phyloP scores from a whole-genome alignment of 2,113 vertebrate genomes.

The Rhodinocichla rosea region DNA sequence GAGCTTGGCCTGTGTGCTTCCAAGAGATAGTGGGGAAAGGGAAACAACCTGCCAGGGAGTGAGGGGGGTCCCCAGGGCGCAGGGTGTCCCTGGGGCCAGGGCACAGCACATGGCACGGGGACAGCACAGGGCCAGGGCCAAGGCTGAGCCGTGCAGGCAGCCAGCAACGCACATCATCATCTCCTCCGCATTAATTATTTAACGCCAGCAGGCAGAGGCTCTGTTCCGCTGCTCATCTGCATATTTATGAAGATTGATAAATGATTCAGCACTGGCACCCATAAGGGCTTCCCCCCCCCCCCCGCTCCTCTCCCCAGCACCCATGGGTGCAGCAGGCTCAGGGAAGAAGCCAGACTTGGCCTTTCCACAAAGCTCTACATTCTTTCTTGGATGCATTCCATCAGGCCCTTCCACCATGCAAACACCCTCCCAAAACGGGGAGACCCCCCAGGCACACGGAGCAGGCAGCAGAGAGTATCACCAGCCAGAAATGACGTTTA shows the following conservation, averaged over 20 bases:
- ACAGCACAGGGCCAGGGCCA: background rate
- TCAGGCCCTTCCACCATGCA: background rate
- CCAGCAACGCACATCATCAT: conserved; percentile 10
- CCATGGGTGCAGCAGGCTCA: background rate
- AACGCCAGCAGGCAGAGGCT: conserved; percentile 63
- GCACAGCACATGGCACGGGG: background rate
- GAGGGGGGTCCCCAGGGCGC: background rate
- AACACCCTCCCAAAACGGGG: background rate
- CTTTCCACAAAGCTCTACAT: background rate
- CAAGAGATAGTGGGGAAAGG: background rate
- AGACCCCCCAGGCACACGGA: background rate
- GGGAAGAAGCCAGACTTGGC: background rate
- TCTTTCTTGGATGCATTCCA: background rate
- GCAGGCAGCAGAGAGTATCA: background rate
- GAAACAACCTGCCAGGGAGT: background rate
- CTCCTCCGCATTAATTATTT: conserved; percentile 74
- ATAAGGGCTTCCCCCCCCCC: background rate
- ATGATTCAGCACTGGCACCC: conserved; percentile 57
- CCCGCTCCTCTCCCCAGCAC: background rate
- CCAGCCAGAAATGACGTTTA: conserved; percentile 68
- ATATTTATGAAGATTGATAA: conserved; percentile 80
- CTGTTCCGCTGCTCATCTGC: conserved; percentile 69
- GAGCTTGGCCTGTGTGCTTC: background rate
- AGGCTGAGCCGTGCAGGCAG: background rate
- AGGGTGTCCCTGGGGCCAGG: background rate